A percentile compares a stretch with the other conserved stretches of the same genome.
These are phyloP conservation scores for Lysandra bellargus DNA, from an alignment of 2,888 invertebrate species.

Conservation along the genomic window DNA sequence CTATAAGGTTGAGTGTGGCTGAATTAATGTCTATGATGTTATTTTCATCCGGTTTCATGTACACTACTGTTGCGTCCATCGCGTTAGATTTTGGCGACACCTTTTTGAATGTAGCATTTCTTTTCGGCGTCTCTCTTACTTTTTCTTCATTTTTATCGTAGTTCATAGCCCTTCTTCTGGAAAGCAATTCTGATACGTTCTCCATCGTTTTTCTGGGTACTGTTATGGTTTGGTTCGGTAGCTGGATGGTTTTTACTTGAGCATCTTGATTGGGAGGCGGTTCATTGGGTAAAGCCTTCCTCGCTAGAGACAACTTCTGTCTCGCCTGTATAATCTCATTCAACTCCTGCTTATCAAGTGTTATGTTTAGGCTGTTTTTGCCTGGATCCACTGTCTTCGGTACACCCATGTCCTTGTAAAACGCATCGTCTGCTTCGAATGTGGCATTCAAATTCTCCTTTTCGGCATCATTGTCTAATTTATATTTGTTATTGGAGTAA, in stretches of 20 bases:
- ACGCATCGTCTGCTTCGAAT: slow-evolving; percentile 68
- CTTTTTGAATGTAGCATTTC: slow-evolving; percentile 70
- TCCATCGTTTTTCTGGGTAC: slow-evolving; percentile 69
- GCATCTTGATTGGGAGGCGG: slow-evolving; percentile 59
- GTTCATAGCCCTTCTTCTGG: slow-evolving; percentile 61
- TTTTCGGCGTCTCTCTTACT: slow-evolving; percentile 59
- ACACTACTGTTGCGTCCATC: slow-evolving; percentile 67
- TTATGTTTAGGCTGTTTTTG: slow-evolving; percentile 63
- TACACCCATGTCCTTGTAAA: slow-evolving; percentile 67
- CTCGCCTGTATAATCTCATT: slow-evolving; percentile 75
- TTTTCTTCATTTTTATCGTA: slow-evolving; percentile 60
- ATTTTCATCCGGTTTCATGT: slow-evolving; percentile 58
- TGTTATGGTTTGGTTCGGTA: slow-evolving; percentile 71
- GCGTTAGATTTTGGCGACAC: slow-evolving; percentile 56
- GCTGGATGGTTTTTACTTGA: slow-evolving; percentile 64
- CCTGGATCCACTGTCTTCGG: slow-evolving; percentile 56
- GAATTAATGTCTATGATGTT: slow-evolving; percentile 73
- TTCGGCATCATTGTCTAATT: slow-evolving; percentile 59
- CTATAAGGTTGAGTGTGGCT: slow-evolving; percentile 68
- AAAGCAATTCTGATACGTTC: slow-evolving; percentile 67
- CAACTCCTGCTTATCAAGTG: slow-evolving; percentile 70
- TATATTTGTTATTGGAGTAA: slow-evolving; percentile 67
- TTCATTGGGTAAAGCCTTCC: slow-evolving; percentile 66
- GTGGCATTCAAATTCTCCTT: slow-evolving; percentile 65
- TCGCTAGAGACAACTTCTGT: slow-evolving; percentile 68